Evolutionary conservation across 2,888 invertebrate genomes (phyloP), one percentile per base, ranked within the genome.

Genomic region (Cephus rjabovi): DNA sequence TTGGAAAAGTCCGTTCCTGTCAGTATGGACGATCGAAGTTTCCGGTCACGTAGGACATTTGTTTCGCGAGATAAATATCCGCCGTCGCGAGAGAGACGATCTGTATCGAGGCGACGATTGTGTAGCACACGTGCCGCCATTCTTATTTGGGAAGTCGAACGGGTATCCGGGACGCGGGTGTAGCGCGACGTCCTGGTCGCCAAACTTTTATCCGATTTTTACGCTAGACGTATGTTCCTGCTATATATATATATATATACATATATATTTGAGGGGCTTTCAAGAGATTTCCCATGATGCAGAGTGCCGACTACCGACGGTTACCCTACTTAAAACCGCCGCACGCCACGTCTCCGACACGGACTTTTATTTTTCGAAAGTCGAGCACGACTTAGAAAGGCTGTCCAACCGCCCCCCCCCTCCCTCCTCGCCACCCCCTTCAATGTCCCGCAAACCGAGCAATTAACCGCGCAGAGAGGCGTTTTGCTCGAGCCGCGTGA

Each of bases 1-100:
- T 88, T 87, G 87, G 85, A 88, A 87, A 87, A 87, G 84, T 87
- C 86, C 83, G 81, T 82, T 82, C 80, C 82, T 83, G 84, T 84
- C 84, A 79, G 83, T 84, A 23, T 9, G 56, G 82, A 81, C 78
- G 75, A 83, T 83, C 81, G 77, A 81, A 83, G 80, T 84, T 84
- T 84, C 84, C 81, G 79, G 77, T 82, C 84, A 84, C 84, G 84
- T 84, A 84, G 74, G 78, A 76, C 80, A 73, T 84, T 81, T 81
- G 77, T 83, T 82, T 34, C 33, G 33, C 71, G 71, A 71, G 71
- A 84, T 84, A 84, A 85, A 84, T 84, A 85, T 84, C 80, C 35
- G 15, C 71, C 40, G 23, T 56, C 68, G 35, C 71, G 11, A 1
- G 33, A 31, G 12, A 31, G 12, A 34, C 71, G 33, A 34, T 34